A percentile compares a stretch with the other conserved stretches of the same genome.
These are phyloP conservation scores for Leucopternis melanops DNA, from an alignment of 2,113 vertebrate genomes.

Conservation along the genomic window DNA sequence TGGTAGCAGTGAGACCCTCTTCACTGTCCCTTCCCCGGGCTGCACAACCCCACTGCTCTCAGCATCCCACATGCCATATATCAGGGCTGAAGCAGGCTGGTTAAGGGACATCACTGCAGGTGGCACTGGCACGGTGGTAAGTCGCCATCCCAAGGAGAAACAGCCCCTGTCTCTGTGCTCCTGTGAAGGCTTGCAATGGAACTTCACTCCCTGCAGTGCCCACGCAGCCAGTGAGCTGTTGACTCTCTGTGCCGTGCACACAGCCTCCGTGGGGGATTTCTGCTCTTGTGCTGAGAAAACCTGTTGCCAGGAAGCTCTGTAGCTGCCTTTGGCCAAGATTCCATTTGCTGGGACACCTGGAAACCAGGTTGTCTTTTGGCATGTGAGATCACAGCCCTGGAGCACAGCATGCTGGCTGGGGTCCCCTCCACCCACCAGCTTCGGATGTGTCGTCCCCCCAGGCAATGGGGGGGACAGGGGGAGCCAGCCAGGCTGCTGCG, in stretches of 20 bases:
- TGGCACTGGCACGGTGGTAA: background rate
- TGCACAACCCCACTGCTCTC: background rate
- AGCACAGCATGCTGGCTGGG: too few species aligned
- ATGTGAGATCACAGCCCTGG: background rate
- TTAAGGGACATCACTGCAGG: background rate
- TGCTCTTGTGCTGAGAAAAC: background rate
- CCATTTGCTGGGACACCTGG: background rate
- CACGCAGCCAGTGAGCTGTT: background rate
- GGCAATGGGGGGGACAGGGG: background rate
- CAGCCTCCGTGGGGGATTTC: background rate
- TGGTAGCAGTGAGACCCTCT: background rate
- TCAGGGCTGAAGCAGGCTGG: background rate
- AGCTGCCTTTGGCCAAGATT: background rate
- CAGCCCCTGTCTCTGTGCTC: background rate
- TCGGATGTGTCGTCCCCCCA: fast-evolving
- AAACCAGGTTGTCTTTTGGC: background rate
- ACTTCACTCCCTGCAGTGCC: background rate
- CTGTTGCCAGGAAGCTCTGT: background rate
- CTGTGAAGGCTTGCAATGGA: background rate
- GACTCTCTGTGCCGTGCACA: fast-evolving
- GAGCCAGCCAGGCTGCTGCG: background rate
- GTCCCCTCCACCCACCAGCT: background rate
- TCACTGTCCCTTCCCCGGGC: fast-evolving
- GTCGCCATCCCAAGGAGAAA: background rate
- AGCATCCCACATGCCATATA: background rate